These are phyloP conservation scores for Stichopus horrens DNA, from an alignment of 53 echinoderm and acorn worm genomes.

Conservation along the genomic window DNA sequence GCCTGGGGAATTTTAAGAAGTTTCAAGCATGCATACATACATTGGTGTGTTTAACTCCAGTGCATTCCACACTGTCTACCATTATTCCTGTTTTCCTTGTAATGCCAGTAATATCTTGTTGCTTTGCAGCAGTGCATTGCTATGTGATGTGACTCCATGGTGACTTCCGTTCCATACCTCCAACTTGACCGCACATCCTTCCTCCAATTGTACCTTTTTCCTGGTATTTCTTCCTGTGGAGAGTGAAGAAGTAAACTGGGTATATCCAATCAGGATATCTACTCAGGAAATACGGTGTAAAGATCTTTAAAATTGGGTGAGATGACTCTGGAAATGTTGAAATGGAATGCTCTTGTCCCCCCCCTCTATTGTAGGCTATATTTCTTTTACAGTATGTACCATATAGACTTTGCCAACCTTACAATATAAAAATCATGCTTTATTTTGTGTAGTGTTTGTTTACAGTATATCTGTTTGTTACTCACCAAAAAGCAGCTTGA, in stretches of 20 bases:
- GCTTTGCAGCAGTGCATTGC: not conserved
- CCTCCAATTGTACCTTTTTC: slow-evolving; percentile 35
- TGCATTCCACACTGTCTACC: too few relatives aligned
- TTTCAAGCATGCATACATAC: too few relatives aligned
- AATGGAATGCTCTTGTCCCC: not conserved
- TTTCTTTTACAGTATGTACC: too few relatives aligned
- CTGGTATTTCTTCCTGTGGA: slow-evolving; percentile 24
- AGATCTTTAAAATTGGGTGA: not conserved
- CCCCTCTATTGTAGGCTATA: not conserved
- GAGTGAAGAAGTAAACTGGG: slow-evolving; percentile 26
- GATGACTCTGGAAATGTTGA: not conserved
- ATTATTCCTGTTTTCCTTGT: slow-evolving; percentile 1
- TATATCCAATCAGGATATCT: not conserved
- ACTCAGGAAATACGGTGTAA: slow-evolving; percentile 8
- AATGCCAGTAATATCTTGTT: slow-evolving; percentile 8
- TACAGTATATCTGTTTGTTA: too few relatives aligned
- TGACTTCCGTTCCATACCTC: slow-evolving; percentile 13
- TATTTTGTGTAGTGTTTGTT: too few relatives aligned
- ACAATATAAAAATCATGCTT: too few relatives aligned
- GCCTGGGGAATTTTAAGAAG: too few relatives aligned
- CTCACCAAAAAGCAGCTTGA: too few relatives aligned
- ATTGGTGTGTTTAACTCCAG: too few relatives aligned
- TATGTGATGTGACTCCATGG: not conserved
- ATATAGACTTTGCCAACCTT: too few relatives aligned
- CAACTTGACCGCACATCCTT: slow-evolving; percentile 35